These are phyloP conservation scores for Lonchura striata DNA, from an alignment of 2,113 vertebrate genomes.

Conservation along the genomic window DNA sequence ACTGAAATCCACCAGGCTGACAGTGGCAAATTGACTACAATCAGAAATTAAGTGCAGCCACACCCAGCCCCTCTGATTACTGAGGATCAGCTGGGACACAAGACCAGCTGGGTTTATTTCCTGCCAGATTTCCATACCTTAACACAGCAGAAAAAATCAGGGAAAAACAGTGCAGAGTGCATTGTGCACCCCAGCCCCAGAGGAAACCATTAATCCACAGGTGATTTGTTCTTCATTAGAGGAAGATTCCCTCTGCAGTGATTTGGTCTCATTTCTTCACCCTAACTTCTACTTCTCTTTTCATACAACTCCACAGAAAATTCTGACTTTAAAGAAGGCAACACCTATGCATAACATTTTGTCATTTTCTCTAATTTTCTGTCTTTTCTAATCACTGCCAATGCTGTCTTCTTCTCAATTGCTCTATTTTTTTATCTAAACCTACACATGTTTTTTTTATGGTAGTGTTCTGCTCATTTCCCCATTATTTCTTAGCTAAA, in stretches of 20 bases:
- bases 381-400: constrained; percentile 30
- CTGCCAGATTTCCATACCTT: neutral
- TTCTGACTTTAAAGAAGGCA: neutral
- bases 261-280: neutral
- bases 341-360: constrained; percentile 27
- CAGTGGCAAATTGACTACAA: neutral
- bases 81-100: neutral
- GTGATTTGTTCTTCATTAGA: neutral
- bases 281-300: neutral
- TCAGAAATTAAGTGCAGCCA: neutral
- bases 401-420: constrained; percentile 19
- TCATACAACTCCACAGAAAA: neutral
- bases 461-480: constrained; percentile 35
- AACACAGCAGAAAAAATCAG: too few relatives aligned
- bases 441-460: constrained; percentile 29
- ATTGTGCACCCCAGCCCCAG: neutral
- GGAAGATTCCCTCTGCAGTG: neutral
- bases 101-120: neutral
- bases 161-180: neutral
- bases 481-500: constrained; percentile 53
- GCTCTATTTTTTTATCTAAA: constrained; percentile 40
- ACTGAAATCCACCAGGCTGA: neutral
- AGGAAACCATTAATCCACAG: neutral
- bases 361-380: constrained; percentile 46
- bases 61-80: neutral